Conservation (phyloP, 2,797 vertebrate genomes). For the Alca torda region DNA sequence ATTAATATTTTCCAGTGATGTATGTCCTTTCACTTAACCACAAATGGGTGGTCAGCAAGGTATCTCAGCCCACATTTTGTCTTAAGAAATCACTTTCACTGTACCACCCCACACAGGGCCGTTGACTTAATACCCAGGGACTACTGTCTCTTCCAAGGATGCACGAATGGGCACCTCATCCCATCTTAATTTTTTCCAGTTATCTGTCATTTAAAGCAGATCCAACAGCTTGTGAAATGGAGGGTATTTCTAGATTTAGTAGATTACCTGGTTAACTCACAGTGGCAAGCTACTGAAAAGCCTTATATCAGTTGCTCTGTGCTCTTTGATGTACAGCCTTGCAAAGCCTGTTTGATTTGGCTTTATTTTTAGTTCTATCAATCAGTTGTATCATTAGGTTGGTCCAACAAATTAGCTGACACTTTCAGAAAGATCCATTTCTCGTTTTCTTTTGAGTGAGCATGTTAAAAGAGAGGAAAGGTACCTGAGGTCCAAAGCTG, state of each 20-base stretch:
- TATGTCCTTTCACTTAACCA: constrained; percentile 59
- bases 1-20: constrained; percentile 66
- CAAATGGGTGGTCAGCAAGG: constrained; percentile 61
- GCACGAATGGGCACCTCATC: not conserved
- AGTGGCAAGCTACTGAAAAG: not conserved
- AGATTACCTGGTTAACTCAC: not conserved
- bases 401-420: not conserved
- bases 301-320: not conserved
- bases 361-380: not conserved
- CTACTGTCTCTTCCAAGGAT: not conserved
- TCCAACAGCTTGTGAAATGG: constrained; percentile 2
- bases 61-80: constrained; percentile 5
- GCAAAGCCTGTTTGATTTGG: not conserved
- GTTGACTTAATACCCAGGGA: not conserved
- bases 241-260: not conserved
- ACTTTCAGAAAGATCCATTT: not conserved
- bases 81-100: not conserved
- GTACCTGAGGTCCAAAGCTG: not conserved
- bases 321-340: not conserved
- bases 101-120: not conserved
- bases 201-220: not conserved
- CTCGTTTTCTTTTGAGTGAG: not conserved
- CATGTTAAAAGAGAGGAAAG: not conserved
- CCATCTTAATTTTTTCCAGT: not conserved
- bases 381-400: not conserved